Evolutionary conservation across 1,140 invertebrate genomes (phyloP).

Genomic region (Acyrthosiphon pisum): DNA sequence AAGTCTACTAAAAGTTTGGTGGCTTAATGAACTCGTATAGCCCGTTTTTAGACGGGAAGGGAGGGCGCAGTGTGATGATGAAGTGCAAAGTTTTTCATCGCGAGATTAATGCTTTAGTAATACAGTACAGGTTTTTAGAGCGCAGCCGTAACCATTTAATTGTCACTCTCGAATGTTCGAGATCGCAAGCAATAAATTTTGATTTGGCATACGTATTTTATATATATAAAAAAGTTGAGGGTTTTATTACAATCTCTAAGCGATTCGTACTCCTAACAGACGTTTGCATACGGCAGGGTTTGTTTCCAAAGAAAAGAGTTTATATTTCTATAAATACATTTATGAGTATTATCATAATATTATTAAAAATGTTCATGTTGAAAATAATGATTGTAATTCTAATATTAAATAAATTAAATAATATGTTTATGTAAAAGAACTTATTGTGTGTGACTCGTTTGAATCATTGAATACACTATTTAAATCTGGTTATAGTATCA

Average conservation of each 20-base stretch:
- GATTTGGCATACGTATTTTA: neutral
- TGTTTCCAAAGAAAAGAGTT: neutral
- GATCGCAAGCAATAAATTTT: neutral
- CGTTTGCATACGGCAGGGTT: neutral
- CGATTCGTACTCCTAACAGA: neutral
- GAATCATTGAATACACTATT: neutral
- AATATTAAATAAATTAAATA: neutral
- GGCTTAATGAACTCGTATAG: conserved; percentile 18
- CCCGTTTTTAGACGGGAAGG: neutral
- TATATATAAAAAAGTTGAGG: neutral
- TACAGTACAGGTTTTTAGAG: neutral
- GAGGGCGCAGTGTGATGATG: neutral
- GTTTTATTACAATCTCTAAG: neutral
- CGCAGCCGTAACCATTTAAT: neutral
- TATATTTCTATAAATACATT: neutral
- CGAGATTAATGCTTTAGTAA: neutral
- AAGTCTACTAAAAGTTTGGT: neutral
- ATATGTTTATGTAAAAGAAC: neutral
- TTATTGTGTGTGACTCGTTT: neutral
- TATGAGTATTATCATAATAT: neutral
- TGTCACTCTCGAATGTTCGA: neutral
- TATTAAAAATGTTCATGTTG: too few relatives aligned
- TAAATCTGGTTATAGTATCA: neutral
- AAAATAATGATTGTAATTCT: neutral
- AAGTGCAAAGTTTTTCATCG: neutral